Percentiles rank a stretch among this genome's conserved stretches.
These are phyloP conservation scores for Pandemis cinnamomeana DNA, from an alignment of 2,888 invertebrate species.

Conservation along the genomic window DNA sequence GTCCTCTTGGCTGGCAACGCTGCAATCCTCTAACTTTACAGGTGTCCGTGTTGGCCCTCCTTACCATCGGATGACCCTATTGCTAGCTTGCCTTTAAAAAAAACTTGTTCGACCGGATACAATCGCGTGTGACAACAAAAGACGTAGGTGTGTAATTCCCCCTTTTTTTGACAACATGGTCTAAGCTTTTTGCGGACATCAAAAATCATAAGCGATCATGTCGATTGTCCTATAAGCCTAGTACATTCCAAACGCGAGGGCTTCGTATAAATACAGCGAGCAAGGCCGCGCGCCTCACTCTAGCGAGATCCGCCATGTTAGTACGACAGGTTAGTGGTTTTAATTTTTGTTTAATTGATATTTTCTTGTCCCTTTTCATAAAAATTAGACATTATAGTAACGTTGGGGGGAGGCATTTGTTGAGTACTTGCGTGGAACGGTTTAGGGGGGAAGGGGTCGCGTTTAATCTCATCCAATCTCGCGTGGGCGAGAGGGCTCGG, in stretches of 20 bases:
- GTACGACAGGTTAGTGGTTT: constrained; percentile 52
- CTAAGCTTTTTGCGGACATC: background rate
- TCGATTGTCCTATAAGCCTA: background rate
- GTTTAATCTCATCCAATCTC: too few relatives aligned
- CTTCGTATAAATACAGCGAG: constrained; percentile 48
- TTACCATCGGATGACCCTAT: too few relatives aligned
- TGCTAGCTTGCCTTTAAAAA: too few relatives aligned
- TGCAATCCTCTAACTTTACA: too few relatives aligned
- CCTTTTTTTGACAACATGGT: background rate
- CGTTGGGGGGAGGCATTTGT: too few relatives aligned
- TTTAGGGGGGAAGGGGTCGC: too few relatives aligned
- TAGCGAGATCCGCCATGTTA: constrained; percentile 46
- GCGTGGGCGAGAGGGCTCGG: too few relatives aligned
- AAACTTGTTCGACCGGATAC: too few relatives aligned
- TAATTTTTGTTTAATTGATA: background rate
- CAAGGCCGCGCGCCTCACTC: constrained; percentile 49
- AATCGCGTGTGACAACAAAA: background rate
- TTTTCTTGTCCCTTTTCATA: background rate
- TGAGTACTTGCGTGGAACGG: too few relatives aligned
- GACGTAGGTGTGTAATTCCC: background rate
- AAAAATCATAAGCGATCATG: background rate
- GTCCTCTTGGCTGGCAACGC: too few relatives aligned
- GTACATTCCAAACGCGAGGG: constrained; percentile 4
- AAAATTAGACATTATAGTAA: too few relatives aligned
- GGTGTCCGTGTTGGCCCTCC: too few relatives aligned